phyloP scores from a whole-genome alignment of 92 coral and sea anemone species.

The Parazoanthus darwini region DNA sequence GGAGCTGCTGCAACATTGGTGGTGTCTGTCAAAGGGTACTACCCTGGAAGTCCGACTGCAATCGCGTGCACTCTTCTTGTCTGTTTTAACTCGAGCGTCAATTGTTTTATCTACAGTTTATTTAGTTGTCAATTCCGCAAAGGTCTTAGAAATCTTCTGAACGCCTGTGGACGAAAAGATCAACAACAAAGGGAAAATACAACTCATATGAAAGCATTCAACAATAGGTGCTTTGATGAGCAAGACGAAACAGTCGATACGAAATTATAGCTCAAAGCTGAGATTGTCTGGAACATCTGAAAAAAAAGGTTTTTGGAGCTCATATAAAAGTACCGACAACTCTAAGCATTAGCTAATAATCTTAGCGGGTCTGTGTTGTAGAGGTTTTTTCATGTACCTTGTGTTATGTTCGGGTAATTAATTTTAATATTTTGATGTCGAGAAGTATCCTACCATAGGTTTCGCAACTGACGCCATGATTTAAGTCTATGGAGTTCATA shows the following conservation, averaged over 20 bases:
- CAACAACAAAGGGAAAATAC: background rate
- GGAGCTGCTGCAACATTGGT: background rate
- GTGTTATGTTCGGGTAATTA: too few species aligned
- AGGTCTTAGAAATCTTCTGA: slow-evolving; percentile 12
- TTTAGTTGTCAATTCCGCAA: slow-evolving; percentile 29
- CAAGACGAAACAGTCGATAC: background rate
- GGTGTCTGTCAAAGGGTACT: background rate
- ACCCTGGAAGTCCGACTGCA: background rate
- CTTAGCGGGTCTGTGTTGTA: background rate
- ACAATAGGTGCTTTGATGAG: too few species aligned
- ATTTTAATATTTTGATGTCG: too few species aligned
- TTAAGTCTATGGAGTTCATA: background rate
- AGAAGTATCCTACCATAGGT: too few species aligned
- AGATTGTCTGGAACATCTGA: background rate
- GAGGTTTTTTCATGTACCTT: too few species aligned
- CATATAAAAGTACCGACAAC: background rate
- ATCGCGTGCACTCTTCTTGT: background rate
- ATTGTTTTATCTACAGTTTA: slow-evolving; percentile 17
- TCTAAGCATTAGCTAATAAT: background rate
- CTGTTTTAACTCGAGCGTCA: slow-evolving; percentile 11
- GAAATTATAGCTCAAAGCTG: background rate
- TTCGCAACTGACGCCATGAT: too few species aligned
- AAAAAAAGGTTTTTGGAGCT: background rate
- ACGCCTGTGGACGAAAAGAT: background rate
- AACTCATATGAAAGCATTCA: too few species aligned